Evolutionary conservation across 2,797 vertebrate species (phyloP).

Genomic region (Hozukius guyotensis): DNA sequence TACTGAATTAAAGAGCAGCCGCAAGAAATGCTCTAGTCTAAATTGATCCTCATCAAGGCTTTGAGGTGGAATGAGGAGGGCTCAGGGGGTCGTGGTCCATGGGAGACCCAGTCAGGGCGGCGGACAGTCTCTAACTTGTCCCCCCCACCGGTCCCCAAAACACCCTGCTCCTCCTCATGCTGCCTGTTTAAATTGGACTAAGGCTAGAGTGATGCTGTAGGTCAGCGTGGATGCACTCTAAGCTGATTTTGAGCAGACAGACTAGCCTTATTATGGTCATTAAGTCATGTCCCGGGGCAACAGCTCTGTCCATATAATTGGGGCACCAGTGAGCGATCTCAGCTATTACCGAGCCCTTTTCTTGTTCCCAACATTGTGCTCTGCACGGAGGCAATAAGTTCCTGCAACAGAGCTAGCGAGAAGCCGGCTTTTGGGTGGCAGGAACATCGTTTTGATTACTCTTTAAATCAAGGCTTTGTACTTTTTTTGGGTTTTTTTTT

Average conservation of each 20-base stretch:
- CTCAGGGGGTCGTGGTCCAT: conserved; percentile 15
- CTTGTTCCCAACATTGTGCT: conserved; percentile 42
- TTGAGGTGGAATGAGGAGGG: conserved; percentile 28
- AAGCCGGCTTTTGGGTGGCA: conserved; percentile 10
- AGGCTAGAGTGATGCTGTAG: conserved; percentile 57
- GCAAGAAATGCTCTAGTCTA: conserved; percentile 50
- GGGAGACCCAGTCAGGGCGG: background rate
- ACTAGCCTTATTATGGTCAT: conserved; percentile 75
- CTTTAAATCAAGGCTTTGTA: conserved; percentile 8
- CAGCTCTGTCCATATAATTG: conserved; percentile 75
- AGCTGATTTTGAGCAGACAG: conserved; percentile 78
- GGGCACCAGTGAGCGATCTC: conserved; percentile 64
- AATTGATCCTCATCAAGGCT: conserved; percentile 58
- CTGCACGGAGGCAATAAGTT: conserved; percentile 33
- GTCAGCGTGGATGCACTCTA: conserved; percentile 69
- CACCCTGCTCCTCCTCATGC: background rate
- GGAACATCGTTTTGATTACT: conserved; percentile 22
- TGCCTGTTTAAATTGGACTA: conserved; percentile 64
- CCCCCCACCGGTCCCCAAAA: conserved; percentile 2
- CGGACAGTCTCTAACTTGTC: background rate
- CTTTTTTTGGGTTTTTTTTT: background rate
- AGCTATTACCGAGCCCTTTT: conserved; percentile 50
- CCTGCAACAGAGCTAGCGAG: conserved; percentile 6
- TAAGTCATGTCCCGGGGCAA: conserved; percentile 72
- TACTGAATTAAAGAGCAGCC: conserved; percentile 69